phyloP scores from a whole-genome alignment of 2,888 invertebrate genomes.

The Siphlonurus alternatus region DNA sequence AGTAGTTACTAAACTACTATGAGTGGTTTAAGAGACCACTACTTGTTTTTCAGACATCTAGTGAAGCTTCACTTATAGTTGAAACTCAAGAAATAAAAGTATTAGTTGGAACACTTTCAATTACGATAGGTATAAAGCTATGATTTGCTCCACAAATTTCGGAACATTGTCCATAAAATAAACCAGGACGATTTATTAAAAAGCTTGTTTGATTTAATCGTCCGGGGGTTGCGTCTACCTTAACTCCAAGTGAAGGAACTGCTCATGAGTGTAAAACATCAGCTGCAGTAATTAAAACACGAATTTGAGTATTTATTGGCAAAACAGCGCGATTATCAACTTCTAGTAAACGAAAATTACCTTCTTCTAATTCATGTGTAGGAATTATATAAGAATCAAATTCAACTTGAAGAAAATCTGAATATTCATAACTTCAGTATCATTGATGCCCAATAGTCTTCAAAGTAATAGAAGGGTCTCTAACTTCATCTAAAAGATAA shows the following conservation, averaged over 20 bases:
- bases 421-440: slow-evolving; percentile 49
- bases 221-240: slow-evolving; percentile 46
- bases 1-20: slow-evolving; percentile 45
- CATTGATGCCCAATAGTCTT: slow-evolving; percentile 48
- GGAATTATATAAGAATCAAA: slow-evolving; percentile 46
- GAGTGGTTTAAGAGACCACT: slow-evolving; percentile 50
- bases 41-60: slow-evolving; percentile 51
- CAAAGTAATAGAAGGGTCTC: slow-evolving; percentile 36
- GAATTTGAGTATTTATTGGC: slow-evolving; percentile 43
- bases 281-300: slow-evolving; percentile 39
- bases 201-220: slow-evolving; percentile 46
- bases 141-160: slow-evolving; percentile 70
- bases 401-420: slow-evolving; percentile 39
- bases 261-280: slow-evolving; percentile 54
- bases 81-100: slow-evolving; percentile 40
- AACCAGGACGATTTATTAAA: slow-evolving; percentile 40
- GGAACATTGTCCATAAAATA: slow-evolving; percentile 60
- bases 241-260: slow-evolving; percentile 40
- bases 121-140: slow-evolving; percentile 59
- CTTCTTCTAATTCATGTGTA: slow-evolving; percentile 24
- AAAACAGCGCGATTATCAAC: slow-evolving; percentile 43
- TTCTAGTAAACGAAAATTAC: slow-evolving; percentile 40
- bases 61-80: slow-evolving; percentile 24
- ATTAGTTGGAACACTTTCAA: slow-evolving; percentile 38
- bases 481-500: slow-evolving; percentile 43